Evolutionary conservation across 2,888 invertebrate genomes (phyloP), one percentile per base, ranked within the genome.

Genomic region (Ernsta delagoae): DNA sequence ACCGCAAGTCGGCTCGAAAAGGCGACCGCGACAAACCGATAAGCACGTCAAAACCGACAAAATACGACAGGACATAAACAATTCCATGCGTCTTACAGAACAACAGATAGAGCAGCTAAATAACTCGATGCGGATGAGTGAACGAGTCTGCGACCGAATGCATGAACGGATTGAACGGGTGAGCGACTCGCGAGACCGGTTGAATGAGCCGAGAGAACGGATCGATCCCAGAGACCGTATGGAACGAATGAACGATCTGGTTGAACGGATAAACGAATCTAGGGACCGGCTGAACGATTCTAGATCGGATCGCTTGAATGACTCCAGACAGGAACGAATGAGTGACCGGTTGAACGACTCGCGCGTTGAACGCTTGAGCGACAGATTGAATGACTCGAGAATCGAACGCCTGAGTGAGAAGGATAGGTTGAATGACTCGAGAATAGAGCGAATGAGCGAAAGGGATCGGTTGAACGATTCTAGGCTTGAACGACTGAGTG

Each of bases 1-100:
- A 64, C 91, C 92, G 0, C 92, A 92, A 73, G 85, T 87, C 1
- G 88, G 90, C 0, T 89, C 90, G 5, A 93, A 92, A 72, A 80
- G 93, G 1, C 78, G 92, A 12, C 89, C 89, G 0, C 73, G 90
- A 65, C 85, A 86, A 57, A 70, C 77, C 1, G 88, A 89, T 34
- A 90, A 89, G 79, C 88, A 88, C 68, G 31, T n/a, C 9, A 60
- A 66, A 12, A 66, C 31, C 12, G 89, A 89, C 5, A 90, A 89
- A 78, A 74, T 85, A 39, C 77, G 86, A 4, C 84, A 79, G 68
- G 84, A 84, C 9, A 70, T 82, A 0, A 83, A 81, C 65, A 85
- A 76, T 57, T 81, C 82, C 45, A 65, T 82, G 3, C 73, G 84
- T 66, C 34, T 84, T 1, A 83, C 82, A 0, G 85, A 85, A 74